phyloP scores from a whole-genome alignment of 2,113 vertebrate species.

The Diadophis punctatus region DNA sequence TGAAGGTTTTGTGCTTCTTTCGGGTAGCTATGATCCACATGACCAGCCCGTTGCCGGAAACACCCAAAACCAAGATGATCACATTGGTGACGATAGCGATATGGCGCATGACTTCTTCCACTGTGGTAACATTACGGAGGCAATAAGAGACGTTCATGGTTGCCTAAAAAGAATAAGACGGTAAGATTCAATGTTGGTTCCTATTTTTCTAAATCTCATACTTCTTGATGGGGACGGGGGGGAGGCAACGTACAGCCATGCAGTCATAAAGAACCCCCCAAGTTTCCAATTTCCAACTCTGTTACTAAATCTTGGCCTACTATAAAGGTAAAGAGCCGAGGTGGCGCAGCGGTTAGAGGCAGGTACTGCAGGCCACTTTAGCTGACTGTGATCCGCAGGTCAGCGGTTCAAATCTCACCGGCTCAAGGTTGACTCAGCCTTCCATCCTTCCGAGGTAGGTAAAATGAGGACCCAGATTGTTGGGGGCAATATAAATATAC shows the following conservation, averaged over 20 bases:
- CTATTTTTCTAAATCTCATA: background rate
- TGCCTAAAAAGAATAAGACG: background rate
- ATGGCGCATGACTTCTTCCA: constrained; percentile 2
- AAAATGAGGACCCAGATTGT: too few relatives aligned
- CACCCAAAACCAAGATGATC: constrained; percentile 5
- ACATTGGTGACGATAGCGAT: constrained; percentile 14
- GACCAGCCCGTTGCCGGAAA: background rate
- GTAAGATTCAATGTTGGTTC: background rate
- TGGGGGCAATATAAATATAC: too few relatives aligned
- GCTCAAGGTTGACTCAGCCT: too few relatives aligned
- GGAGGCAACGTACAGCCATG: background rate
- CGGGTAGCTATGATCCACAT: background rate
- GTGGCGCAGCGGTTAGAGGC: too few relatives aligned
- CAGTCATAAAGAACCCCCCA: background rate
- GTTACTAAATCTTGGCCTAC: background rate
- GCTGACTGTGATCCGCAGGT: too few relatives aligned
- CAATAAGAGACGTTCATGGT: background rate
- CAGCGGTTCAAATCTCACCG: too few relatives aligned
- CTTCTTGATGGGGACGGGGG: background rate
- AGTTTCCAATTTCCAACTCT: background rate
- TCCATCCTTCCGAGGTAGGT: too few relatives aligned
- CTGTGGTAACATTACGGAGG: background rate
- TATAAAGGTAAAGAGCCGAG: too few relatives aligned
- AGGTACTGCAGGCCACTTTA: too few relatives aligned
- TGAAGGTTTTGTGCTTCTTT: constrained; percentile 3